phyloP scores from a whole-genome alignment of 2,888 invertebrate species.

The Acleris laterana region DNA sequence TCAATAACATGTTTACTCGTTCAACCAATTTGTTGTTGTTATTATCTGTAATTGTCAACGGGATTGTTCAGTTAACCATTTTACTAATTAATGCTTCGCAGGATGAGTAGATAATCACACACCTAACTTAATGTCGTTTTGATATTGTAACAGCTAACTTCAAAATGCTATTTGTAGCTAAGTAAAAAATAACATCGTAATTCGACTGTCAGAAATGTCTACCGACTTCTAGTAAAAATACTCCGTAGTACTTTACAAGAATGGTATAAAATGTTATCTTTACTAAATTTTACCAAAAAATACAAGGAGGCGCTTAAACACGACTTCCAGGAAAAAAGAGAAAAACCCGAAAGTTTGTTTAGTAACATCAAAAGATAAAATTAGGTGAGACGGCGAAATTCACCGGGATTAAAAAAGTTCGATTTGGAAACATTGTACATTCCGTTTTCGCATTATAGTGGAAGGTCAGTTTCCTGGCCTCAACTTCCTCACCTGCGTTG shows the following conservation, averaged over 20 bases:
- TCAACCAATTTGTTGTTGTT: constrained; percentile 4
- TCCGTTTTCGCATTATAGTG: constrained; percentile 5
- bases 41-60: constrained; percentile 20
- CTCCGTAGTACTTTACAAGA: not conserved
- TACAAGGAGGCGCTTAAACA: not conserved
- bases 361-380: constrained; percentile 23
- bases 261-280: not conserved
- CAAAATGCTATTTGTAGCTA: not conserved
- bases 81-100: too few species aligned
- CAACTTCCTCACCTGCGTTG: constrained; percentile 1
- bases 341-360: constrained; percentile 26
- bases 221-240: not conserved
- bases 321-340: constrained; percentile 7
- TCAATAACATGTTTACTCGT: constrained; percentile 7
- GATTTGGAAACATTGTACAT: constrained; percentile 23
- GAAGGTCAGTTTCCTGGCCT: constrained; percentile 28
- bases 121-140: too few species aligned
- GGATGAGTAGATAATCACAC: too few species aligned
- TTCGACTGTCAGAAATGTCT: too few species aligned
- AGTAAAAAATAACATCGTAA: not conserved
- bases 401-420: constrained; percentile 23
- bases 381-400: constrained; percentile 12
- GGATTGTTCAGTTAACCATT: constrained; percentile 6
- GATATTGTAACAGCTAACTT: too few species aligned
- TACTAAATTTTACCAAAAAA: not conserved